Conservation (phyloP, 2,888 invertebrate genomes). For the Acanthococcus lagerstroemiae region DNA sequence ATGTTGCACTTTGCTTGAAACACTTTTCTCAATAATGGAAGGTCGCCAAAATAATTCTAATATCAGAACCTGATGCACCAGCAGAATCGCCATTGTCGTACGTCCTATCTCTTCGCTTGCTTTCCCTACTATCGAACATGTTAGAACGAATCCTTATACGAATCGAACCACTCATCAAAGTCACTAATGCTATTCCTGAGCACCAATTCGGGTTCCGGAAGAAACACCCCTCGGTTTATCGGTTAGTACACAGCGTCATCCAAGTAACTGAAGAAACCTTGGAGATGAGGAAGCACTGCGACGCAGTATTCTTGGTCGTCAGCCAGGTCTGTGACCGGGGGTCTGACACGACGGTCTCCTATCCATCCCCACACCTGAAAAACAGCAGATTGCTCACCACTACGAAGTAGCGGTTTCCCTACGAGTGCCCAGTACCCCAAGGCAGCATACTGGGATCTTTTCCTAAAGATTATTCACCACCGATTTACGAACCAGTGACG, state of each 20-base stretch:
- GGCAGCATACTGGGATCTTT: not conserved
- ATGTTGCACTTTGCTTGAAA: not conserved
- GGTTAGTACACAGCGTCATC: not conserved
- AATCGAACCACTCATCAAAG: not conserved
- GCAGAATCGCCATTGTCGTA: not conserved
- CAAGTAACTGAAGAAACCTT: too few relatives aligned
- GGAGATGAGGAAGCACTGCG: not conserved
- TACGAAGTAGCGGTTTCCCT: not conserved
- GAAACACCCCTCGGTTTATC: not conserved
- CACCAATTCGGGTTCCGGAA: not conserved
- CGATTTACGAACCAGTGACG: not conserved
- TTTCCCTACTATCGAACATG: not conserved
- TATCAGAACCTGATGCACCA: too few relatives aligned
- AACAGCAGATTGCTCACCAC: not conserved
- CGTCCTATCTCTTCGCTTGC: not conserved
- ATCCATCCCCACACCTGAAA: not conserved
- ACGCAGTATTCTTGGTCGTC: not conserved
- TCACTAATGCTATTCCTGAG: not conserved
- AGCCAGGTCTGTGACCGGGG: not conserved
- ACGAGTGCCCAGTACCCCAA: not conserved
- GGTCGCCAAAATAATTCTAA: not conserved
- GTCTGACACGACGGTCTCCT: not conserved
- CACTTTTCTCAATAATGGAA: slow-evolving; percentile 1
- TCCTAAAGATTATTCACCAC: not conserved
- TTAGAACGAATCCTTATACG: not conserved